Evolutionary conservation across 2,888 invertebrate species (phyloP).

Genomic region (Ennomos quercinarius): DNA sequence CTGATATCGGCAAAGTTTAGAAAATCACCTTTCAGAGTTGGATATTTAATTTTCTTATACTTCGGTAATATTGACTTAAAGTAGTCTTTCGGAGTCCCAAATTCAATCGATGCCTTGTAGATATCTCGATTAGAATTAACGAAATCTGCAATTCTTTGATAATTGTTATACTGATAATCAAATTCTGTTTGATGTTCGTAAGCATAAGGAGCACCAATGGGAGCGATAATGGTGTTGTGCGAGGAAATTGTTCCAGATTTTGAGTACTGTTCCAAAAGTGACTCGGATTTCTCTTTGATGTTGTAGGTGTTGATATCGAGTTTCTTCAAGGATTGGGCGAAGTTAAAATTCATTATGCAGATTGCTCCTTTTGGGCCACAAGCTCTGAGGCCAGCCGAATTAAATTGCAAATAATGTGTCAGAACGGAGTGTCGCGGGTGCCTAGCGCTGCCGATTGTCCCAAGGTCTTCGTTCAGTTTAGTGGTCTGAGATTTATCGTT

Average conservation of each 20-base stretch:
- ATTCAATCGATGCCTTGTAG: slow-evolving; percentile 90
- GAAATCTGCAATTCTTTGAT: slow-evolving; percentile 93
- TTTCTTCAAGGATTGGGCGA: slow-evolving; percentile 90
- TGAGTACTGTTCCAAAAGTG: slow-evolving; percentile 94
- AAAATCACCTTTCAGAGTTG: slow-evolving; percentile 95
- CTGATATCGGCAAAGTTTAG: slow-evolving; percentile 97
- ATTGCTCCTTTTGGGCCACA: slow-evolving; percentile 67
- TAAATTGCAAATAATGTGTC: slow-evolving; percentile 71
- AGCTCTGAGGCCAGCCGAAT: slow-evolving; percentile 66
- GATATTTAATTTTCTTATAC: slow-evolving; percentile 83
- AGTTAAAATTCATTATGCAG: slow-evolving; percentile 79
- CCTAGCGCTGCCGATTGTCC: slow-evolving; percentile 65
- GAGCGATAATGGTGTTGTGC: slow-evolving; percentile 96
- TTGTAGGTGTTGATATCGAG: slow-evolving; percentile 93
- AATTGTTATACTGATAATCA: slow-evolving; percentile 97
- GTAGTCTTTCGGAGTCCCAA: slow-evolving; percentile 96
- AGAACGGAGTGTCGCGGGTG: slow-evolving; percentile 66
- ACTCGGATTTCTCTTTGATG: slow-evolving; percentile 93
- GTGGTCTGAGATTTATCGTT: slow-evolving; percentile 54
- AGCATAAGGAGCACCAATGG: slow-evolving; percentile 96
- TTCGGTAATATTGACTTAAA: slow-evolving; percentile 89
- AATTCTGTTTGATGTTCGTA: slow-evolving; percentile 95
- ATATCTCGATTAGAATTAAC: slow-evolving; percentile 91
- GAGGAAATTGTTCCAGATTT: slow-evolving; percentile 94
- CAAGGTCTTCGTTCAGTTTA: slow-evolving; percentile 60